Conservation (phyloP, 2,888 invertebrate genomes). For the Drosophila picticornis region DNA sequence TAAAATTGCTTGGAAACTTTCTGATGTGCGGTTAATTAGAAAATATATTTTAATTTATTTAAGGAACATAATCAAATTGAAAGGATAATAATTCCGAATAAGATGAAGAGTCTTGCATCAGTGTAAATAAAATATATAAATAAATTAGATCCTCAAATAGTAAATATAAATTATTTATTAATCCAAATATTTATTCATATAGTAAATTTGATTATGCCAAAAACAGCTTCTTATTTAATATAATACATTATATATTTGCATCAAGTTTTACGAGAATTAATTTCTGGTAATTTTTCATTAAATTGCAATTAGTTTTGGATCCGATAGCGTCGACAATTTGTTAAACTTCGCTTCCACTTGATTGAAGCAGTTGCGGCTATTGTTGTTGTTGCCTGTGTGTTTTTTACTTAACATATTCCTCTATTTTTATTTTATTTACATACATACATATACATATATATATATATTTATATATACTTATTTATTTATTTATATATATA, state of each 20-base stretch:
- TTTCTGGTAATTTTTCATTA: neutral
- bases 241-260: neutral
- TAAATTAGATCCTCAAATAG: neutral
- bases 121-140: neutral
- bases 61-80: neutral
- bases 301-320: neutral
- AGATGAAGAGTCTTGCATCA: neutral
- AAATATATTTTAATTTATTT: neutral
- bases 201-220: neutral
- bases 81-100: too few relatives aligned
- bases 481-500: conserved; percentile 23
- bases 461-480: conserved; percentile 29
- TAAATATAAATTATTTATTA: neutral
- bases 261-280: neutral
- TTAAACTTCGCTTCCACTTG: conserved; percentile 2
- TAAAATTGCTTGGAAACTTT: neutral
- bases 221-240: neutral
- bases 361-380: conserved; percentile 7
- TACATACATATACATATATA: conserved; percentile 15
- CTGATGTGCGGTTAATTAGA: neutral
- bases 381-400: conserved; percentile 3
- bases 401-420: neutral
- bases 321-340: neutral
- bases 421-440: conserved; percentile 25
- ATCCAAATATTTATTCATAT: neutral